Base-by-base conservation (phyloP, 2,797 vertebrate genomes). In the Miichthys miiuy region DNA sequence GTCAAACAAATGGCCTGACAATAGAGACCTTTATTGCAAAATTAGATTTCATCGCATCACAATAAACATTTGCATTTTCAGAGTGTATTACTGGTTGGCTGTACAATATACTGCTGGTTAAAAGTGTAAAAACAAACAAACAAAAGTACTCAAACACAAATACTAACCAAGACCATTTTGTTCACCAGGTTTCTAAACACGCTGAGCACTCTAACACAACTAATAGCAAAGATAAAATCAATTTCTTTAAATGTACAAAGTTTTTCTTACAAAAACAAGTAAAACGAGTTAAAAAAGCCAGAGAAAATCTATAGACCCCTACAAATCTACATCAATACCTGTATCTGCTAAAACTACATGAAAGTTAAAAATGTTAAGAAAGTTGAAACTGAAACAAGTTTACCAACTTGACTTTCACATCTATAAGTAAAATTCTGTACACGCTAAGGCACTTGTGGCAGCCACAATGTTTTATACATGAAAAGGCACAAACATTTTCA, bases 371-470 rank as follows among this genome's bases (percentile, higher is more conserved):
- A 34, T 8, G 25, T 8, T 14, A 48, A 18, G 3, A 44, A 42
- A 21, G n/a, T 47, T 72, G 2, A 73, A 81, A 77, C 11, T 1
- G 1, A 2, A 66, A 63, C n/a, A 60, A 17, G 3, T 87, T 71
- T 54, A 79, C n/a, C 56, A 64, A 54, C 55, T 67, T n/a, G 41
- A 81, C 64, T 77, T 82, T 63, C 10, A 71, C 58, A 66, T 69
- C 69, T 69, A 84, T 11, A 67, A 55, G 25, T 50, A 8, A 38
- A 76, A 83, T 57, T 88, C 79, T 94, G 86, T 94, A 94, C 92
- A 93, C 9, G 20, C 38, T 81, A 94, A 94, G 93, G 94, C 93
- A 94, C 93, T 89, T 91, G 89, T 88, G 92, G 94, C 91, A 93
- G 92, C 92, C 94, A 90, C 77, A 86, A 82, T 66, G 57, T 85